Conservation (phyloP, 2,113 vertebrate genomes). For the Equus quagga region DNA sequence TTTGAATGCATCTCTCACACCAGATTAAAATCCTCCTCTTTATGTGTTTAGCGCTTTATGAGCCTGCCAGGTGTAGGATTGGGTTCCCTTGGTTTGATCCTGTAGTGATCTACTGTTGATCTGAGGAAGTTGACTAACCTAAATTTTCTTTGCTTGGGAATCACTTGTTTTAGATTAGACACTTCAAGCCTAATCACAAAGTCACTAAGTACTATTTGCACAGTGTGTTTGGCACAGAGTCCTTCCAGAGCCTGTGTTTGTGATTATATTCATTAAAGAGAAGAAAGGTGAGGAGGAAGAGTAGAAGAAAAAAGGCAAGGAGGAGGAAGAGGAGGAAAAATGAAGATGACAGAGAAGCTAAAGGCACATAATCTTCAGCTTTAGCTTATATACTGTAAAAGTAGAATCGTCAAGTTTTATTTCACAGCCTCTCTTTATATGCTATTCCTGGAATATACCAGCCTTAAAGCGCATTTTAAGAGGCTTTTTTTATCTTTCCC, state of each 20-base stretch:
- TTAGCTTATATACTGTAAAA: background rate
- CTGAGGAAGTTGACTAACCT: background rate
- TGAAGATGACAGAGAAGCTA: background rate
- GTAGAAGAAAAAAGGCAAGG: background rate
- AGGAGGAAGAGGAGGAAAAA: background rate
- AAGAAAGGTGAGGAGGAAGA: background rate
- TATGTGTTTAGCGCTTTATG: background rate
- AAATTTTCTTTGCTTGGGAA: background rate
- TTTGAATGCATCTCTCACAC: background rate
- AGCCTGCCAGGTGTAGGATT: background rate
- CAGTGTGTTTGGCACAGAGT: background rate
- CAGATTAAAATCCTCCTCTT: background rate
- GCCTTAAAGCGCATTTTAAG: background rate
- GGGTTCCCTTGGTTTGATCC: background rate
- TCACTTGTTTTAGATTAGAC: background rate
- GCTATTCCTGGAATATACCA: slow-evolving; percentile 4
- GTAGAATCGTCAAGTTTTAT: background rate
- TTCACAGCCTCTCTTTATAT: background rate
- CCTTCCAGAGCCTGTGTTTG: background rate
- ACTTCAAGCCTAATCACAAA: background rate
- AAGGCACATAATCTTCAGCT: accelerated
- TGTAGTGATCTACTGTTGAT: background rate
- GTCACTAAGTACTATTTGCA: background rate
- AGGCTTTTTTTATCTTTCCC: background rate
- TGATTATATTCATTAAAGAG: background rate